Base-by-base conservation (phyloP, 2,888 invertebrate genomes). In the Corythucha ciliata region DNA sequence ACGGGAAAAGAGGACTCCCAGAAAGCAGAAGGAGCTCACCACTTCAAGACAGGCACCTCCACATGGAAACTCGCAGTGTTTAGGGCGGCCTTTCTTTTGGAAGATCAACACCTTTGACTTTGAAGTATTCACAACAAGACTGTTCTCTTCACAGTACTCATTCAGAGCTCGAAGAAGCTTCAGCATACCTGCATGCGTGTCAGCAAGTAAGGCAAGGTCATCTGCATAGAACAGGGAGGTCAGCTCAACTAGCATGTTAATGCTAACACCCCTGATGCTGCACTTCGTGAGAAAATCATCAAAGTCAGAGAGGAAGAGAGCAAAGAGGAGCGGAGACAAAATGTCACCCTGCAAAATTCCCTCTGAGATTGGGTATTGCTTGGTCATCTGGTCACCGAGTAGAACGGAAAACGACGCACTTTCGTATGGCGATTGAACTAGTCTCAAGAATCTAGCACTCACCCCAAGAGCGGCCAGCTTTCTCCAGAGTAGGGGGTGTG, bases 331-430 rank as follows among this genome's bases (percentile, higher is more conserved):
- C 6, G 47, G 36, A 10, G 47, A 47, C 8, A 47, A 37, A 4
- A 24, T 33, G 24, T 47, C 47, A 14, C 47, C 47, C 18, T 47
- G 47, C 24, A 47, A 47, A n/a, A 34, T 34, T 34, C 34, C 34
- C 12, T 34, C 34, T 5, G 12, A 5, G 12, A 34, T 34, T 16
- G 34, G 34, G 34, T 16, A 34, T 34, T 18, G 5, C 34, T 18
- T 4, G 14, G 34, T 34, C 5, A 18, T 12, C 12, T 34, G 14
- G 34, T 34, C 34, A 4, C 34, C 34, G 34, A 34, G 16, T 18
- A 34, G n/a, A 34, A 34, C 34, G 16, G 34, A 34, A 34, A 34
- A 34, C 6, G 34, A 22, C 41, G 41, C 21, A 41, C 14, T 41
- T 8, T 21, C 18, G 22, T 47, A 47, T 3, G 37, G 36, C 10